These are phyloP conservation scores for Lordiphosa fenestrarum DNA, from an alignment of 2,888 invertebrate species.

Conservation along the genomic window DNA sequence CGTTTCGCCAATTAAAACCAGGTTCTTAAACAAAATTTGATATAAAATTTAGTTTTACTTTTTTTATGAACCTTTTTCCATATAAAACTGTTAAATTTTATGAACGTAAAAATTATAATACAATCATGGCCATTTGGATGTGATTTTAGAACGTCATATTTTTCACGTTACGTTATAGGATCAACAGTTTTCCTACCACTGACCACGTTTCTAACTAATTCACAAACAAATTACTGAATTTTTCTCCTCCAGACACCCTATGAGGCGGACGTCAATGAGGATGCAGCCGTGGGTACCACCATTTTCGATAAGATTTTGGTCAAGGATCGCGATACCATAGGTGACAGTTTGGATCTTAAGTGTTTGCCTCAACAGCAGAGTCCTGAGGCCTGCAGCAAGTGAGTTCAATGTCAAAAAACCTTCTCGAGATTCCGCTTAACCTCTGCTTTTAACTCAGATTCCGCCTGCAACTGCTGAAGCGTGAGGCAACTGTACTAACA, in stretches of 20 bases:
- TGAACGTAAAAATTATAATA: too few relatives aligned
- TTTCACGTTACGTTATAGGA: too few relatives aligned
- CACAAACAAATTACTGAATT: constrained; percentile 13
- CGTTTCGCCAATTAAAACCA: too few relatives aligned
- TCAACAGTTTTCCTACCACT: too few relatives aligned
- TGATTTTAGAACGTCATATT: too few relatives aligned
- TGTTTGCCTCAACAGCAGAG: constrained; percentile 82
- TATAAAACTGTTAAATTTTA: too few relatives aligned
- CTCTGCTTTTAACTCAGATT: constrained; percentile 61
- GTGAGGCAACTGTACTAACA: constrained; percentile 84
- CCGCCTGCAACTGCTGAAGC: constrained; percentile 70
- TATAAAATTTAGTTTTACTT: too few relatives aligned
- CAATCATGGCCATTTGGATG: too few relatives aligned
- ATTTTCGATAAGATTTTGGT: constrained; percentile 87
- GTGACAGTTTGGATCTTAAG: constrained; percentile 89
- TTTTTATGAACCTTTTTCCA: too few relatives aligned
- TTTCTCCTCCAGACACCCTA: constrained; percentile 86
- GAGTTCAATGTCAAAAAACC: constrained; percentile 12
- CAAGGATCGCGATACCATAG: constrained; percentile 91
- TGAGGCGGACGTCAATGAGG: constrained; percentile 89
- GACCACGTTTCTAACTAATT: too few relatives aligned
- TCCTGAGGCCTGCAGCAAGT: constrained; percentile 79
- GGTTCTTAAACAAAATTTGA: too few relatives aligned
- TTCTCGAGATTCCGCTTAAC: background rate
- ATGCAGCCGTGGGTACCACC: constrained; percentile 86